These are phyloP conservation scores for Drosophila arawakana DNA, from an alignment of 1,140 invertebrate genomes.

Conservation along the genomic window DNA sequence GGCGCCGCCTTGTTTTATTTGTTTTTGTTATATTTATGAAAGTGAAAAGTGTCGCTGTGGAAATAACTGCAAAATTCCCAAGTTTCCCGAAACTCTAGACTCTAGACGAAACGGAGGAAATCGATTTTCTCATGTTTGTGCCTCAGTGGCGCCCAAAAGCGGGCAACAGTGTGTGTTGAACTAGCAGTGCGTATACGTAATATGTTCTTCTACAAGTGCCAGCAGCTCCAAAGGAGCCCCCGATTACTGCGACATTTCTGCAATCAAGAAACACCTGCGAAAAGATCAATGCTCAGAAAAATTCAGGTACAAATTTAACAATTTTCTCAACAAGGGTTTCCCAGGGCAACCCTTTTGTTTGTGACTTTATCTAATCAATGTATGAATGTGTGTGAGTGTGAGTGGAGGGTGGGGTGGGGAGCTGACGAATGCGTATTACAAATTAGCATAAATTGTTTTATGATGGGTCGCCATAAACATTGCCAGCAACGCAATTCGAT, in stretches of 20 bases:
- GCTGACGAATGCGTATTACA: constrained; percentile 22
- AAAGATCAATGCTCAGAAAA: constrained; percentile 58
- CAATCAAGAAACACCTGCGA: constrained; percentile 30
- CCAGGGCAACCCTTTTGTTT: constrained; percentile 38
- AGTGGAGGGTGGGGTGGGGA: too few species aligned
- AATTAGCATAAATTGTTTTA: constrained; percentile 71
- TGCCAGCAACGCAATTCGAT: constrained; percentile 35
- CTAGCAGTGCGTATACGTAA: constrained; percentile 64
- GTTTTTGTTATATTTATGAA: not conserved
- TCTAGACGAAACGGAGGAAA: constrained; percentile 32
- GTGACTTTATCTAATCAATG: constrained; percentile 68
- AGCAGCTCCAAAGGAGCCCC: constrained; percentile 58
- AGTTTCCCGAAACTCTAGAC: not conserved
- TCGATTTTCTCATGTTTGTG: constrained; percentile 47
- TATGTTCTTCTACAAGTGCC: constrained; percentile 64
- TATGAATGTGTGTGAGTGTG: too few species aligned
- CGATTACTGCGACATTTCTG: constrained; percentile 48
- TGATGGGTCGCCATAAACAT: constrained; percentile 33
- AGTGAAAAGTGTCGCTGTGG: constrained; percentile 32
- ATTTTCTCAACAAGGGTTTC: constrained; percentile 27
- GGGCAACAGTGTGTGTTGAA: constrained; percentile 39
- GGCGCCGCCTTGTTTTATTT: constrained; percentile 12
- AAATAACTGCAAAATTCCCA: constrained; percentile 34
- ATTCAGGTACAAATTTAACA: constrained; percentile 56
- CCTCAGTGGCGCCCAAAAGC: constrained; percentile 53